Percentiles rank a stretch among this genome's conserved stretches.
These are phyloP conservation scores for Cryptocephalus primarius DNA, from an alignment of 2,888 invertebrate species.

Conservation along the genomic window DNA sequence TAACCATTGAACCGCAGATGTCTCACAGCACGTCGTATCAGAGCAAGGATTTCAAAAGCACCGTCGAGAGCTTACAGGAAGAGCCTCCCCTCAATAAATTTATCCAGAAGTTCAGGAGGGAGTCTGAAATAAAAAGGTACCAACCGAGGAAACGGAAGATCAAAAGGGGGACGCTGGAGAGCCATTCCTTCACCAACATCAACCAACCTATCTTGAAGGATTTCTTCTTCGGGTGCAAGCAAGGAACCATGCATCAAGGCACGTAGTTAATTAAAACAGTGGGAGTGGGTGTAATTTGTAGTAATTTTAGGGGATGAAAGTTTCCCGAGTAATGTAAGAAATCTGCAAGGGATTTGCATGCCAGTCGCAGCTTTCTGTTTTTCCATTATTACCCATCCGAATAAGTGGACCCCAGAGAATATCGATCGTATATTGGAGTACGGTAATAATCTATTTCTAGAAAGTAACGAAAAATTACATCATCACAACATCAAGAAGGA, in stretches of 20 bases:
- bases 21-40: constrained; percentile 24
- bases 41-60: constrained; percentile 19
- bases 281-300: neutral
- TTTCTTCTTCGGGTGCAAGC: constrained; percentile 30
- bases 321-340: constrained; percentile 22
- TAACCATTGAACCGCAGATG: neutral
- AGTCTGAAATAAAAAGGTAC: constrained; percentile 28
- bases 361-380: constrained; percentile 48
- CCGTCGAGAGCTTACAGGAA: constrained; percentile 10
- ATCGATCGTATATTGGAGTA: constrained; percentile 47
- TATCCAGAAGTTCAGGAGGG: constrained; percentile 32
- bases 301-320: constrained; percentile 23
- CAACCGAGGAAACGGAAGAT: constrained; percentile 21
- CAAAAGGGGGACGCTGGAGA: constrained; percentile 32
- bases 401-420: constrained; percentile 49
- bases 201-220: constrained; percentile 28
- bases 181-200: constrained; percentile 34
- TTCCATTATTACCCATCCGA: constrained; percentile 47
- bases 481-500: constrained; percentile 23
- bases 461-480: constrained; percentile 26
- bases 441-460: constrained; percentile 41
- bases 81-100: constrained; percentile 12
- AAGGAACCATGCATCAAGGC: constrained; percentile 33
- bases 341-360: constrained; percentile 46
- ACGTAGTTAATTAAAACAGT: neutral